These are phyloP conservation scores for Siphamia tubifer DNA, from an alignment of 2,113 vertebrate species.

Conservation along the genomic window DNA sequence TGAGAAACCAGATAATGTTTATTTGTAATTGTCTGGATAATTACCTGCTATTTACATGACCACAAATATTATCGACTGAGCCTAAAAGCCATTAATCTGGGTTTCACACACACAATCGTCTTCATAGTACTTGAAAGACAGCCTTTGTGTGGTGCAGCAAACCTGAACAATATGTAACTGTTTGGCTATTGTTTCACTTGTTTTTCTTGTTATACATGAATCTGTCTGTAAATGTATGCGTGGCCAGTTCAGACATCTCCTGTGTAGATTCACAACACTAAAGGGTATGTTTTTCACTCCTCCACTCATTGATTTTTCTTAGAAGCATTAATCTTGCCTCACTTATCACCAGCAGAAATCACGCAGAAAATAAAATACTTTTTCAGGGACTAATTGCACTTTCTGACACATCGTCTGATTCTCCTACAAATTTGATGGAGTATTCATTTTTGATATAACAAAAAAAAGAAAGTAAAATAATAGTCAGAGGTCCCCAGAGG, in stretches of 20 bases:
- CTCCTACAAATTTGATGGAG: slow-evolving; percentile 9
- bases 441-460: slow-evolving; percentile 30
- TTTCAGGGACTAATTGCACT: slow-evolving; percentile 38
- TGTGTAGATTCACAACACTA: slow-evolving; percentile 28
- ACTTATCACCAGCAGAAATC: slow-evolving; percentile 48
- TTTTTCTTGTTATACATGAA: slow-evolving; percentile 4
- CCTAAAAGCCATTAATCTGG: neutral
- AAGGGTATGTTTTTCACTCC: slow-evolving; percentile 39
- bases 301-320: slow-evolving; percentile 37
- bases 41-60: neutral
- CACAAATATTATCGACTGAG: neutral
- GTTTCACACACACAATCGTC: too few relatives aligned
- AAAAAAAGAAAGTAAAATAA: slow-evolving; percentile 6
- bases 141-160: neutral
- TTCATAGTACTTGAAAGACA: too few relatives aligned
- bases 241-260: neutral
- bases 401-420: slow-evolving; percentile 33
- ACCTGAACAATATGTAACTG: neutral
- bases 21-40: neutral
- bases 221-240: neutral
- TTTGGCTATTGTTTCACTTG: slow-evolving; percentile 27
- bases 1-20: neutral
- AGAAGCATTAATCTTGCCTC: slow-evolving; percentile 39
- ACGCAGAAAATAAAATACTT: slow-evolving; percentile 15
- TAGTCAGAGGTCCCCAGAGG: slow-evolving; percentile 7